Percentiles rank a stretch among this genome's conserved stretches.
These are phyloP conservation scores for Karalla daura DNA, from an alignment of 2,797 vertebrate species.

Conservation along the genomic window DNA sequence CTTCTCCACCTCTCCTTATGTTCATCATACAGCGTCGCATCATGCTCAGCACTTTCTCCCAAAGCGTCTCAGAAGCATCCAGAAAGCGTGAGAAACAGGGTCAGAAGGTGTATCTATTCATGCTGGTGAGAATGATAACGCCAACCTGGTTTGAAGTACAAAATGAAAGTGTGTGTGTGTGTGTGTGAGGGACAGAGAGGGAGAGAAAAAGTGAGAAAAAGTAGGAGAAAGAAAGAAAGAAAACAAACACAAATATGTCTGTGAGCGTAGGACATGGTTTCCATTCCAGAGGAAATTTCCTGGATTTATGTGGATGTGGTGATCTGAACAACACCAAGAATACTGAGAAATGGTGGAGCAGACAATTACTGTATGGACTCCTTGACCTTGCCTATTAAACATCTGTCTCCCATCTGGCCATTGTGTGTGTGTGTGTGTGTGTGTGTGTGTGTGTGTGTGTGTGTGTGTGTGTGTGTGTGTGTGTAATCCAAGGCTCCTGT, in stretches of 20 bases:
- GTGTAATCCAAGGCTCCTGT: slow-evolving; percentile 50
- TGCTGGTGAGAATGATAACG: slow-evolving; percentile 10
- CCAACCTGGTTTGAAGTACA: not conserved
- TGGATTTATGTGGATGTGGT: slow-evolving; percentile 77
- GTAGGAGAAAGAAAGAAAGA: slow-evolving; percentile 1
- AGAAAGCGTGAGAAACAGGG: slow-evolving; percentile 21
- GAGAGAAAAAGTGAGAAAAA: slow-evolving; percentile 6
- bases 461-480: slow-evolving; percentile 40
- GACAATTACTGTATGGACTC: slow-evolving; percentile 79
- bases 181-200: not conserved
- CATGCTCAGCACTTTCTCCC: slow-evolving; percentile 63
- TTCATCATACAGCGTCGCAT: slow-evolving; percentile 47
- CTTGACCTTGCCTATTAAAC: slow-evolving; percentile 76
- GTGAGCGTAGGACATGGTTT: slow-evolving; percentile 63
- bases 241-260: slow-evolving; percentile 46
- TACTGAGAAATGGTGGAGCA: slow-evolving; percentile 64
- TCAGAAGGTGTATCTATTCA: not conserved
- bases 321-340: slow-evolving; percentile 67
- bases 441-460: slow-evolving; percentile 37
- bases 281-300: slow-evolving; percentile 83
- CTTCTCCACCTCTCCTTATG: slow-evolving; percentile 51
- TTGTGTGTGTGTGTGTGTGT: slow-evolving; percentile 34
- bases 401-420: slow-evolving; percentile 84
- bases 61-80: slow-evolving; percentile 42
- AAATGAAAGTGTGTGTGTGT: not conserved